These are phyloP conservation scores for Cancer borealis DNA, from an alignment of 2,888 invertebrate species.

Conservation along the genomic window DNA sequence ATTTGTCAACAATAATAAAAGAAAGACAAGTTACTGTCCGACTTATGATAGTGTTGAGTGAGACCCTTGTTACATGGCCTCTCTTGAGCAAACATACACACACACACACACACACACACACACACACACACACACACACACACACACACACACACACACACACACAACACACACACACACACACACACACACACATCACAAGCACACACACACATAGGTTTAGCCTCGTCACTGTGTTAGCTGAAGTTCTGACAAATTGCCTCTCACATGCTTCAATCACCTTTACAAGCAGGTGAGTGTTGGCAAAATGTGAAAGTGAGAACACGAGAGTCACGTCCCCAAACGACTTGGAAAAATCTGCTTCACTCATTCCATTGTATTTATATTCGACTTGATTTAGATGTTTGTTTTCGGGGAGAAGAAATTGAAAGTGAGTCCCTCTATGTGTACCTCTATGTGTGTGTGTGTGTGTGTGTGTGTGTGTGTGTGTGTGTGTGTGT, in stretches of 20 bases:
- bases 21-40: not conserved
- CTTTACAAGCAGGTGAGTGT: not conserved
- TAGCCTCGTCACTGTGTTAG: not conserved
- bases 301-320: slow-evolving; percentile 28
- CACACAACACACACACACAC: not conserved
- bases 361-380: not conserved
- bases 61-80: not conserved
- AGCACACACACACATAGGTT: not conserved
- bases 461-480: slow-evolving; percentile 24
- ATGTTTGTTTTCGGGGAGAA: not conserved
- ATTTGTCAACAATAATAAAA: not conserved
- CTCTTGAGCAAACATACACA: not conserved
- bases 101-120: slow-evolving; percentile 27
- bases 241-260: slow-evolving; percentile 31
- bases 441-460: not conserved
- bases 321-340: not conserved
- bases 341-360: not conserved
- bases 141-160: not conserved
- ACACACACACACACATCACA: not conserved
- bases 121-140: not conserved
- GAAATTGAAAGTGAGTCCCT: not conserved
- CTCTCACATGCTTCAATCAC: not conserved
- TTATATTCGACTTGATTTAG: not conserved
- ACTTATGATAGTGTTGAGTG: not conserved
- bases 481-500: slow-evolving; percentile 12